Percentiles rank a stretch among this genome's conserved stretches.
These are phyloP conservation scores for Lithobius niger DNA, from an alignment of 1,140 invertebrate genomes.

Conservation along the genomic window DNA sequence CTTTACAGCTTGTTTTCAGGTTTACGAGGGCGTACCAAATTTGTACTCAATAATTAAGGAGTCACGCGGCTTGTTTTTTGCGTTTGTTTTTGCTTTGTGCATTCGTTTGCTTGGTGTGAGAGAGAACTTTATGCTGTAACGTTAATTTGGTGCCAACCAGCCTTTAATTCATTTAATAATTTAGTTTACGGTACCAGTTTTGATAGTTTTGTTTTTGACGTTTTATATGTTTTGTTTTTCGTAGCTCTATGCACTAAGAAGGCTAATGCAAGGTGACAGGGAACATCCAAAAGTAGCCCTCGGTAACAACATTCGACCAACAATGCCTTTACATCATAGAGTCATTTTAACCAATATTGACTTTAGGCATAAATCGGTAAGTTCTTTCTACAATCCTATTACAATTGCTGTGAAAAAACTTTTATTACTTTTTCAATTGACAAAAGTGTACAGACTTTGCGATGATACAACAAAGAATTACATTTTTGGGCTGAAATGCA, in stretches of 20 bases:
- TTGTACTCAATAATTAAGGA: no score
- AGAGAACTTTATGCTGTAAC: not conserved
- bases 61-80: no score
- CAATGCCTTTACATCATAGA: conserved; percentile 76
- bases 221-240: conserved; percentile 20
- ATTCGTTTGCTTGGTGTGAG: no score
- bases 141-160: not conserved
- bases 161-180: not conserved
- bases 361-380: conserved; percentile 56
- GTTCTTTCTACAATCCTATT: no score
- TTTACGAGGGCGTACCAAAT: no score
- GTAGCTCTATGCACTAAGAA: conserved; percentile 69
- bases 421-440: no score
- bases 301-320: conserved; percentile 83
- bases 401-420: no score
- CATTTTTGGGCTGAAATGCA: no score
- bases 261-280: conserved; percentile 71
- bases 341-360: conserved; percentile 94
- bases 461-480: no score
- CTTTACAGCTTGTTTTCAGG: no score
- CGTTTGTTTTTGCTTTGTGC: no score
- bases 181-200: not conserved
- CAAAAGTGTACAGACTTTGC: no score
- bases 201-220: not conserved
- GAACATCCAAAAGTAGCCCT: conserved; percentile 65